Evolutionary conservation across 2,888 invertebrate species (phyloP).

Genomic region (Colostygia pectinataria): DNA sequence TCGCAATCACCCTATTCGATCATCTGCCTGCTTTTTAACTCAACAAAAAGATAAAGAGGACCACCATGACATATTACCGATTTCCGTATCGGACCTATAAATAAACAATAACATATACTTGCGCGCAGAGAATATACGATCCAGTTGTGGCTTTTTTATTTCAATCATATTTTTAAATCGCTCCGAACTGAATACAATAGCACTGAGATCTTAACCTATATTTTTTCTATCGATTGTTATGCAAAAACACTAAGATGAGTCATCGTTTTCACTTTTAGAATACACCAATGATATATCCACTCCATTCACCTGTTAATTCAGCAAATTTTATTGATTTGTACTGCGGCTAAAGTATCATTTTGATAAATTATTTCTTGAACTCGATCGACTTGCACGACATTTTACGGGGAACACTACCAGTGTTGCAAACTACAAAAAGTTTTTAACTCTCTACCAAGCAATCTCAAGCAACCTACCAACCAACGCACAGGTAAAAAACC

Average conservation of each 20-base stretch:
- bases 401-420: slow-evolving; percentile 59
- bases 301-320: slow-evolving; percentile 68
- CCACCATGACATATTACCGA: slow-evolving; percentile 74
- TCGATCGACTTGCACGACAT: slow-evolving; percentile 75
- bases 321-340: slow-evolving; percentile 52
- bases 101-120: slow-evolving; percentile 74
- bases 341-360: slow-evolving; percentile 59
- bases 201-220: slow-evolving; percentile 79
- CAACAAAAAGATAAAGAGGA: slow-evolving; percentile 67
- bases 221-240: slow-evolving; percentile 81
- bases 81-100: slow-evolving; percentile 75
- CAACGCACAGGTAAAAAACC: slow-evolving; percentile 14
- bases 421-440: slow-evolving; percentile 43
- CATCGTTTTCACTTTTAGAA: slow-evolving; percentile 54
- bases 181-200: slow-evolving; percentile 67
- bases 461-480: too few relatives aligned
- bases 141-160: slow-evolving; percentile 57
- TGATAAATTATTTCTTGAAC: slow-evolving; percentile 65
- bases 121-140: slow-evolving; percentile 56
- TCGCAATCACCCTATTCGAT: slow-evolving; percentile 71
- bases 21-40: slow-evolving; percentile 62
- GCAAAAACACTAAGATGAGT: slow-evolving; percentile 76
- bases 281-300: slow-evolving; percentile 44
- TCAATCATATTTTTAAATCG: slow-evolving; percentile 64
- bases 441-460: slow-evolving; percentile 2